Evolutionary conservation across 2,797 vertebrate genomes (phyloP).

Genomic region (Meda fulgida): DNA sequence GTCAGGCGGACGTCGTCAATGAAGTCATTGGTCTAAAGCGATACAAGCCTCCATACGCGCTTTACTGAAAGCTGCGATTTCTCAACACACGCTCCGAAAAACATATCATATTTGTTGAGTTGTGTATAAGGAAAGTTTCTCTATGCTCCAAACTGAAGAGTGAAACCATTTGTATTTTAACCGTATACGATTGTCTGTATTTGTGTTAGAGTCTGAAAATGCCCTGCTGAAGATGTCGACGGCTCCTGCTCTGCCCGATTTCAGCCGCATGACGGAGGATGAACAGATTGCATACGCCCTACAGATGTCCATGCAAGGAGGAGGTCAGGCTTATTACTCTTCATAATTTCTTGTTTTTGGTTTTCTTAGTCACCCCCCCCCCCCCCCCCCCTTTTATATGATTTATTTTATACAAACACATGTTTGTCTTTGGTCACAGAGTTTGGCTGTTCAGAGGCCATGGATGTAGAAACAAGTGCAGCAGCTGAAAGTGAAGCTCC

Average conservation of each 20-base stretch:
- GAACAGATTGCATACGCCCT: constrained; percentile 99
- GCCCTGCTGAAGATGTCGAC: constrained; percentile 95
- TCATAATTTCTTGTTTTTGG: neutral
- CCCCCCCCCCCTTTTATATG: neutral
- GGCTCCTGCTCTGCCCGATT: constrained; percentile 89
- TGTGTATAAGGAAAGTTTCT: neutral
- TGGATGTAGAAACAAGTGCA: constrained; percentile 72
- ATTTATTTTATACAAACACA: neutral
- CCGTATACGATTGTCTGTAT: neutral
- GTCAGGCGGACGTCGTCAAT: too few species aligned
- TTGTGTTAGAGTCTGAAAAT: constrained; percentile 87
- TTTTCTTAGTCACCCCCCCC: neutral
- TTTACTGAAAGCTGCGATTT: too few species aligned
- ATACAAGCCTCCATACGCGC: too few species aligned
- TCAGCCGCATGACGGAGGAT: constrained; percentile 98
- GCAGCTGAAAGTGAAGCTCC: constrained; percentile 69
- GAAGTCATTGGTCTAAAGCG: too few species aligned
- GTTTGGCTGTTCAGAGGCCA: constrained; percentile 65
- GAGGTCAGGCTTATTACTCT: constrained; percentile 65
- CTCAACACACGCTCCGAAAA: too few species aligned
- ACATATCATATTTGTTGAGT: neutral
- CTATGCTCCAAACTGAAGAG: neutral
- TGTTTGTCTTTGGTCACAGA: constrained; percentile 53
- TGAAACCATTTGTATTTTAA: neutral
- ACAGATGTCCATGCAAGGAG: constrained; percentile 93